Evolutionary conservation across 2,113 vertebrate genomes (phyloP).

Genomic region (Upupa epops): DNA sequence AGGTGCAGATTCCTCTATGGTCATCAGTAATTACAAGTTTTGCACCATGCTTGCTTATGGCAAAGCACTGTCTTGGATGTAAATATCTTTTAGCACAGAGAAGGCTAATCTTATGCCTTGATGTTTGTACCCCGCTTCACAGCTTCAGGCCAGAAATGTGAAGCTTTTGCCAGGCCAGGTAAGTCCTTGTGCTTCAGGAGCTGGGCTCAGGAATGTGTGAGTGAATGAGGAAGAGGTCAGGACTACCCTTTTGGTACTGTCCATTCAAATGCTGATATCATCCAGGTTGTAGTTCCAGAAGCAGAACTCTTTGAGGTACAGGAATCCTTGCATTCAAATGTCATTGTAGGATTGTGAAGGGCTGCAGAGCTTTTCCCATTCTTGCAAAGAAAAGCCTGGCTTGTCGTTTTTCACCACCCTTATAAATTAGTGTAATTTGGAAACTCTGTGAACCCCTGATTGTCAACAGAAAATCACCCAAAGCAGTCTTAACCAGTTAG

Average conservation of each 20-base stretch:
- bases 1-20: neutral
- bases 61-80: neutral
- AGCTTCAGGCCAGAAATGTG: neutral
- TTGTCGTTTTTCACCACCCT: neutral
- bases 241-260: neutral
- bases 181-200: neutral
- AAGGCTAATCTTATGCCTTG: neutral
- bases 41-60: neutral
- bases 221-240: neutral
- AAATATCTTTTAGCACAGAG: neutral
- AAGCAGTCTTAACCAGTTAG: neutral
- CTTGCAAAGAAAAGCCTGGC: neutral
- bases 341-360: neutral
- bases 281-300: neutral
- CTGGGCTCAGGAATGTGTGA: neutral
- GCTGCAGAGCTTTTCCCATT: neutral
- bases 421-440: neutral
- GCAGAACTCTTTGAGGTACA: neutral
- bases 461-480: neutral
- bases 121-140: neutral
- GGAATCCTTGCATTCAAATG: neutral
- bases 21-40: neutral
- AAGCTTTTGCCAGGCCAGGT: neutral
- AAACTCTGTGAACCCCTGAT: neutral
- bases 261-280: neutral